These are phyloP conservation scores for Agrochola lota DNA, from an alignment of 2,888 invertebrate species.

Conservation along the genomic window DNA sequence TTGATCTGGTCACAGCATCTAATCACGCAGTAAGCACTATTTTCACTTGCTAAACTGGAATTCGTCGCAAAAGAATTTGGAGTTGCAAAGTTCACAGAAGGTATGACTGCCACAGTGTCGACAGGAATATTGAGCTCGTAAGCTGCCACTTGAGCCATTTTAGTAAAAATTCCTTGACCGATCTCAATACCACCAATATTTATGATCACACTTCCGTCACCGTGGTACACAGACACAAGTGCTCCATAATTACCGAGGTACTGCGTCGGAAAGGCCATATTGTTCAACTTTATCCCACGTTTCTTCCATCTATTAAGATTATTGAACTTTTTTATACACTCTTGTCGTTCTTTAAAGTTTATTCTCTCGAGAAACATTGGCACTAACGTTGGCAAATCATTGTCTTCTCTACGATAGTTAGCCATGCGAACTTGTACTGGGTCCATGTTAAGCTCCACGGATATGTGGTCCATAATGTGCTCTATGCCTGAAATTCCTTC, in stretches of 20 bases:
- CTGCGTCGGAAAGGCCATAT: constrained; percentile 71
- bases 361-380: constrained; percentile 70
- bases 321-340: constrained; percentile 71
- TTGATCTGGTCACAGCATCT: constrained; percentile 73
- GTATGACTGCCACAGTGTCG: constrained; percentile 70
- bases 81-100: constrained; percentile 68
- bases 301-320: constrained; percentile 75
- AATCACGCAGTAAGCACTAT: constrained; percentile 72
- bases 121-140: constrained; percentile 70
- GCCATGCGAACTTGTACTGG: constrained; percentile 70
- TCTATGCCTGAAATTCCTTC: constrained; percentile 75
- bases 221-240: constrained; percentile 77
- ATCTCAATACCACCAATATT: constrained; percentile 92
- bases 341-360: constrained; percentile 67
- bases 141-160: constrained; percentile 74
- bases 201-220: constrained; percentile 92
- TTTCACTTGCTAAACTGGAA: constrained; percentile 74
- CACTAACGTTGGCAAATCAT: constrained; percentile 70
- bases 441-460: constrained; percentile 69
- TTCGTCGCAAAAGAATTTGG: constrained; percentile 73
- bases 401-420: constrained; percentile 73
- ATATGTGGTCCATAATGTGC: constrained; percentile 78
- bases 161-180: constrained; percentile 93
- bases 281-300: constrained; percentile 69
- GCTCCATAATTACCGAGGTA: constrained; percentile 74